Evolutionary conservation across 2,113 vertebrate genomes (phyloP), one percentile per base, ranked within the genome.

Genomic region (Calidris pygmaea): DNA sequence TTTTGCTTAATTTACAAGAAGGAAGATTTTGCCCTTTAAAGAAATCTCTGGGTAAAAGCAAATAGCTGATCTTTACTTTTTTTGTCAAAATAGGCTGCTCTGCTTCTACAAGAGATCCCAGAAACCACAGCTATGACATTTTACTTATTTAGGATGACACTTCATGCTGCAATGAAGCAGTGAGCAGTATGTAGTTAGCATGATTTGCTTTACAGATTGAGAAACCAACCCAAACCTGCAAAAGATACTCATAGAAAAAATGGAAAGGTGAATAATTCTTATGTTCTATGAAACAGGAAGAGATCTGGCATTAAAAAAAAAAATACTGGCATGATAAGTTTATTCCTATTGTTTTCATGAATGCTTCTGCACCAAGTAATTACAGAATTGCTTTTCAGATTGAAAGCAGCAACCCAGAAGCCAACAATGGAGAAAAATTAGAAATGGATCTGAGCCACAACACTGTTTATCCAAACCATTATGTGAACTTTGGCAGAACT

Each of bases 401-500:
- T 85, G 90, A 78, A 96, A 87, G 76, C 60, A 85, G 73, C 24
- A 86, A 92, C 32, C 12, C 78, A 55, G 66, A 89, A 95, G 56
- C 60, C 88, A 92, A 93, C 47, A 72, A 45, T 60, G 22, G 22
- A 41, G 55, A 59, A 35, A 87, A 96, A 94, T 59, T 39, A 84
- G 19, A 89, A 93, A 35, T 45, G 48, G 73, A 92, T 66, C 27
- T 75, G 60, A 96, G 86, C 73, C 58, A 92, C 73, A 78, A 53
- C 19, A 75, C 48, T 95, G n/a, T 90, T 91, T 80, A 88, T 81
- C 32, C 80, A 89, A 84, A 92, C 29, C 35, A 74, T 77, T 90
- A 89, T 65, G 43, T 73, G 80, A 93, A 94, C 68, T 92, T 59
- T 35, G 65, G 76, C 68, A 94, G 73, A 95, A 67, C 65, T 84